Percentiles rank a stretch among this genome's conserved stretches.
phyloP scores from a whole-genome alignment of 2,888 invertebrate genomes.

The Drosophila infuscata region DNA sequence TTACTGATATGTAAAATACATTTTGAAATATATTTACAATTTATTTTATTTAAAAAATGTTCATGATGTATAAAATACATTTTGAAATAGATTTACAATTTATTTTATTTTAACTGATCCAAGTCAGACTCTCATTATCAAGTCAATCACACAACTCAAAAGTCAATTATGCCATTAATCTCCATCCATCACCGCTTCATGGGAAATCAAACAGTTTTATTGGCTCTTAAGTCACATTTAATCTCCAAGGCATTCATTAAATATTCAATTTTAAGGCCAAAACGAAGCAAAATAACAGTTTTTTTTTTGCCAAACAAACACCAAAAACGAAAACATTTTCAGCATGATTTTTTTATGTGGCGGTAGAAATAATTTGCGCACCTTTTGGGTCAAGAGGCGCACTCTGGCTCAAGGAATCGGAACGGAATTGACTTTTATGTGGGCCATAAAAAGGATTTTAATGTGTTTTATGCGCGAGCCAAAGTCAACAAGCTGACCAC shows the following conservation, averaged over 20 bases:
- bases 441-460: conserved; percentile 73
- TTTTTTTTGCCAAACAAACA: background rate
- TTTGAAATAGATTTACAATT: background rate
- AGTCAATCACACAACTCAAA: background rate
- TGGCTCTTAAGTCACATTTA: background rate
- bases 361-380: conserved; percentile 40
- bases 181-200: background rate
- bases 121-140: background rate
- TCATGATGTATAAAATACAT: background rate
- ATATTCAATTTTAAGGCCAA: conserved; percentile 26
- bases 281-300: background rate
- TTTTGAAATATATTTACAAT: too few relatives aligned
- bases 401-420: conserved; percentile 50
- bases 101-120: background rate
- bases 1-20: too few relatives aligned
- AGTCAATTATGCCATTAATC: background rate
- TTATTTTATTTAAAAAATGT: too few relatives aligned
- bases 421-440: conserved; percentile 71
- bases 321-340: conserved; percentile 7
- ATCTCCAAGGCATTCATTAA: conserved; percentile 12
- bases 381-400: conserved; percentile 59
- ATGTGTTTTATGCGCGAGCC: conserved; percentile 65
- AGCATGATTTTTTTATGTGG: conserved; percentile 64
- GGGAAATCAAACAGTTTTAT: background rate
- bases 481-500: conserved; percentile 54